Base-by-base conservation (phyloP, 2,888 invertebrate genomes). In the Meteorus colon region DNA sequence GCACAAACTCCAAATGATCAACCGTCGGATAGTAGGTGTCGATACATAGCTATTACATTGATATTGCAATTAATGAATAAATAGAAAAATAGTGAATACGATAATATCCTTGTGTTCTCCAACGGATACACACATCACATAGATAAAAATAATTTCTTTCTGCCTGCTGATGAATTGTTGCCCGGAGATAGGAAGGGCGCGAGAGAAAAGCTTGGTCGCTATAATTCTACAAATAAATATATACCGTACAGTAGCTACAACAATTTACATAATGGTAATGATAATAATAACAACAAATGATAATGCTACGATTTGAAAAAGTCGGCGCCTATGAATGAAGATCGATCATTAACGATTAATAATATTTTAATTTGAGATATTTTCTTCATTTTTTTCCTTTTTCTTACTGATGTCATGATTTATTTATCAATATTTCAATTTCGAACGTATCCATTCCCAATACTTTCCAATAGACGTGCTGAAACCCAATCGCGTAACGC, bases 281-380 rank as follows among this genome's bases (percentile, higher is more conserved):
- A 34, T n/a, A 27, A 31, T 51, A 6, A 55, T 55, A 31, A 69
- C 29, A 45, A 55, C 31, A 59, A 74, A 74, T 29, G 62, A 60
- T 69, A 51, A 74, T 31, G 48, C 60, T 70, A 37, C 55, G 59
- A 73, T 67, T 77, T 73, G 70, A 69, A 81, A 78, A 81, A 81
- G 81, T 81, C 81, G 81, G 81, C 81, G 81, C 81, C 81, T 81
- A 81, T 77, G 79, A 79, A 79, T 78, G 79, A 75, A 76, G 78
- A 73, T 55, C 8, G 37, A 51, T 70, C 24, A 24, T 48, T 51
- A 62, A 48, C 29, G 45, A 48, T 24, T 24, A 24, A 24, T 63
- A 63, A 69, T 41, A 63, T 45, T 51, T 72, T 1, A 5, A 5
- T 59, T 59, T 16, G 37, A 12, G 10, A 65, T 65, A 65, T 66